These are phyloP conservation scores for Plusia festucae DNA, from an alignment of 2,888 invertebrate genomes.

Conservation along the genomic window DNA sequence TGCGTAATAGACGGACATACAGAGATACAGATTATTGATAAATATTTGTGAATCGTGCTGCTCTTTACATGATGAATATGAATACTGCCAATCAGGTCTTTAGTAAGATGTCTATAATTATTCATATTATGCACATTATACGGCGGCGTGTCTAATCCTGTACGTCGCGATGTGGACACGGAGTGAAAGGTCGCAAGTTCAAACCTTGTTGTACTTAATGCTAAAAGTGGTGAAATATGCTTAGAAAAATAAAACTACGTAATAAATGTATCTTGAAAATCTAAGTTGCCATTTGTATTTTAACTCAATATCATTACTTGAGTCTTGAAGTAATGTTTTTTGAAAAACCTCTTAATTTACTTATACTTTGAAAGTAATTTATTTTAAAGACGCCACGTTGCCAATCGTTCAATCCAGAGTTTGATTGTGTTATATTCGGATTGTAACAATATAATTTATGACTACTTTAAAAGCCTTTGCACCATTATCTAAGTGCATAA, in stretches of 20 bases:
- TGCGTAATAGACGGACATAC: too few relatives aligned
- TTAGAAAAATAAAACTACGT: conserved; percentile 18
- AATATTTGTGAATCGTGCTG: not conserved
- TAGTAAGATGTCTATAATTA: not conserved
- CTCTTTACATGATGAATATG: not conserved
- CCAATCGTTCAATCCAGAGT: too few relatives aligned
- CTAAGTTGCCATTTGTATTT: not conserved
- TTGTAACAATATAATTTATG: too few relatives aligned
- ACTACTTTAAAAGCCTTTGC: too few relatives aligned
- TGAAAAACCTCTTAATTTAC: not conserved
- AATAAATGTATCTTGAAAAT: conserved; percentile 6
- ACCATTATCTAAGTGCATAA: too few relatives aligned
- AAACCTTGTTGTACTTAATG: conserved; percentile 35
- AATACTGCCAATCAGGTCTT: not conserved
- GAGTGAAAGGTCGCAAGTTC: conserved; percentile 42
- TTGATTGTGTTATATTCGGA: too few relatives aligned
- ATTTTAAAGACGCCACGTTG: too few relatives aligned
- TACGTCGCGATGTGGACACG: conserved; percentile 23
- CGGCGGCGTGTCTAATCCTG: not conserved
- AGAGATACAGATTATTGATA: not conserved
- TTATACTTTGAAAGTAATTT: too few relatives aligned
- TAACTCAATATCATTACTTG: not conserved
- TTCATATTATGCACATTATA: not conserved
- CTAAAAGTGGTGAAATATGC: conserved; percentile 17
- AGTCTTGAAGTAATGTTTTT: not conserved